Evolutionary conservation across 2,113 vertebrate genomes (phyloP).

Genomic region (Pleuronectes platessa): DNA sequence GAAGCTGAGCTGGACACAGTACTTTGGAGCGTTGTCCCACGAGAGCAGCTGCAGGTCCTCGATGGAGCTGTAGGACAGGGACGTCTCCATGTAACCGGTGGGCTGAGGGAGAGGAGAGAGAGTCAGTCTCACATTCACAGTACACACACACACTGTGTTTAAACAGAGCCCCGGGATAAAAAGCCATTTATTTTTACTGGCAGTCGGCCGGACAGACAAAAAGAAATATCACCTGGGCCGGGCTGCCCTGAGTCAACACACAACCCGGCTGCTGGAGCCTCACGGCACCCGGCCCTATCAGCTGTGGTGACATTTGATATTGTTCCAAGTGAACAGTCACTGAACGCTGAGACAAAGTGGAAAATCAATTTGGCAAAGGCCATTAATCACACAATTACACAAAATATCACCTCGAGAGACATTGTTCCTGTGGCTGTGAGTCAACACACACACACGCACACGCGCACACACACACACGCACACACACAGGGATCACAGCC

Average conservation of each 20-base stretch:
- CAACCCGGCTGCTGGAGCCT: constrained; percentile 18
- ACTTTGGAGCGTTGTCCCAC: constrained; percentile 99
- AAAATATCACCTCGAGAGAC: constrained; percentile 20
- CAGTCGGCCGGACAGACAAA: constrained; percentile 56
- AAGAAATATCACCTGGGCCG: constrained; percentile 50
- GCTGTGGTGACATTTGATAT: constrained; percentile 39
- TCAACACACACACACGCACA: not conserved
- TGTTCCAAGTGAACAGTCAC: constrained; percentile 27
- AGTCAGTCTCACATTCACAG: constrained; percentile 52
- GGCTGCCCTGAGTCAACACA: constrained; percentile 52
- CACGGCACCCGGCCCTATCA: constrained; percentile 22
- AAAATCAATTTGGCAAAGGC: constrained; percentile 57
- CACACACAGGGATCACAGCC: constrained; percentile 18
- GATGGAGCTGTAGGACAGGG: constrained; percentile 96
- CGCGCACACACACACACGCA: not conserved
- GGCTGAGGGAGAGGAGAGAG: constrained; percentile 82
- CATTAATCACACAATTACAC: constrained; percentile 51
- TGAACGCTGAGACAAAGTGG: constrained; percentile 43
- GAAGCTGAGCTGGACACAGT: constrained; percentile 98
- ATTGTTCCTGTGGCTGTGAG: not conserved
- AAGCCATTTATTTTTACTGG: constrained; percentile 45
- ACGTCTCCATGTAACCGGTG: constrained; percentile 98
- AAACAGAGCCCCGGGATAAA: constrained; percentile 31
- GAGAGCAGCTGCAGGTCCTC: constrained; percentile 98
- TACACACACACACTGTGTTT: constrained; percentile 31